phyloP scores from a whole-genome alignment of 2,797 vertebrate species.

The Gymnopithys bicolor region DNA sequence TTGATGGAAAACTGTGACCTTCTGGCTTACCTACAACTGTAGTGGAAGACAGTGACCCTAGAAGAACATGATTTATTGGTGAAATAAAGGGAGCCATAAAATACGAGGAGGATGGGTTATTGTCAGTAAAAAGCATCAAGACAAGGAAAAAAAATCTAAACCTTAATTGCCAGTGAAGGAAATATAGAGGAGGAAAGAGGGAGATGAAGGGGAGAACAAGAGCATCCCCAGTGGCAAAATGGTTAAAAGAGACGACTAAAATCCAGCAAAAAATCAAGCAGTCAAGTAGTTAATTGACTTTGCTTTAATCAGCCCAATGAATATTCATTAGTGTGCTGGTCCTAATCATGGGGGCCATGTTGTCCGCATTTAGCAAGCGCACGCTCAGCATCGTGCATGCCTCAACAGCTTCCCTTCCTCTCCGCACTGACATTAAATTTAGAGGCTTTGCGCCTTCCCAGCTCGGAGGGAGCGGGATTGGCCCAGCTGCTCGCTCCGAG shows the following conservation, averaged over 20 bases:
- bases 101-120: background rate
- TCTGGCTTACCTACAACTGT: background rate
- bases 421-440: constrained; percentile 85
- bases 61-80: background rate
- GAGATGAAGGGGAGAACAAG: constrained; percentile 36
- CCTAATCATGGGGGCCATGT: constrained; percentile 77
- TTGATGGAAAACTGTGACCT: constrained; percentile 22
- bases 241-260: constrained; percentile 71
- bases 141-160: background rate
- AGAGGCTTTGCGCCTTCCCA: constrained; percentile 86
- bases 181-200: background rate
- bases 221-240: constrained; percentile 53
- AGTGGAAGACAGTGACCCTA: background rate
- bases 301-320: constrained; percentile 80
- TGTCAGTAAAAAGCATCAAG: constrained; percentile 34
- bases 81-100: background rate
- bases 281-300: constrained; percentile 83
- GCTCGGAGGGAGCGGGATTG: constrained; percentile 92
- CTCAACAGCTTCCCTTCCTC: constrained; percentile 85
- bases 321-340: constrained; percentile 82
- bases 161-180: background rate
- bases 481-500: constrained; percentile 93
- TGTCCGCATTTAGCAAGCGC: constrained; percentile 74
- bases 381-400: constrained; percentile 79
- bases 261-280: constrained; percentile 71